Evolutionary conservation across 2,888 invertebrate genomes (phyloP).

Genomic region (Eupsilia transversa): DNA sequence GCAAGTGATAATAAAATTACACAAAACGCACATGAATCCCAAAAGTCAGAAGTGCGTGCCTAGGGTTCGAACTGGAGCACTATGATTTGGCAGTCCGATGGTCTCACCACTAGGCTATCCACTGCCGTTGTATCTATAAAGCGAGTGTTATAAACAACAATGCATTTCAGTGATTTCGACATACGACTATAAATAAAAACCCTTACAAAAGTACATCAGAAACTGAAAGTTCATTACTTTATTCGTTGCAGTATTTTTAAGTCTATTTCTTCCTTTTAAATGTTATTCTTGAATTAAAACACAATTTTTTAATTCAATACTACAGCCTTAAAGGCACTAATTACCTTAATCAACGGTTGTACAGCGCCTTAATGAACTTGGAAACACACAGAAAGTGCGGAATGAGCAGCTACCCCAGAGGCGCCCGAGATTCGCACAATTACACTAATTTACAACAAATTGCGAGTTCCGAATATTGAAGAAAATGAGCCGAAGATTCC

Average conservation of each 20-base stretch:
- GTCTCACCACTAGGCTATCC: too few relatives aligned
- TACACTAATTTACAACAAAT: constrained; percentile 63
- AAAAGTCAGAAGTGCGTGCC: too few relatives aligned
- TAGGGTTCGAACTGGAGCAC: too few relatives aligned
- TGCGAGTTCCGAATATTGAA: constrained; percentile 56
- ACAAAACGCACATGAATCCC: too few relatives aligned
- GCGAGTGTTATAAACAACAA: too few relatives aligned
- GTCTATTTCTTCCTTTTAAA: neutral
- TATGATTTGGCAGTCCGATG: too few relatives aligned
- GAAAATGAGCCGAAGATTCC: constrained; percentile 47
- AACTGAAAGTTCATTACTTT: neutral
- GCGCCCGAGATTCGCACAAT: constrained; percentile 47
- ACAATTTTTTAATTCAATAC: constrained; percentile 13
- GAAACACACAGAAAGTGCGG: constrained; percentile 32
- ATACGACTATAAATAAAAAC: too few relatives aligned
- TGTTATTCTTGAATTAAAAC: constrained; percentile 5
- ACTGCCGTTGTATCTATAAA: too few relatives aligned
- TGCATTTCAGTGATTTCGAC: neutral
- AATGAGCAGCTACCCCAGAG: constrained; percentile 43
- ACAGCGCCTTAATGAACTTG: constrained; percentile 44
- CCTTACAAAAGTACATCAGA: neutral
- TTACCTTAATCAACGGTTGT: constrained; percentile 43
- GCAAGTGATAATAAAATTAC: too few relatives aligned
- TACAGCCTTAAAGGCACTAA: constrained; percentile 13
- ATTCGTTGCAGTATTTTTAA: neutral